Conservation (phyloP, 2,888 invertebrate species). For the Druceiella hillmani region DNA sequence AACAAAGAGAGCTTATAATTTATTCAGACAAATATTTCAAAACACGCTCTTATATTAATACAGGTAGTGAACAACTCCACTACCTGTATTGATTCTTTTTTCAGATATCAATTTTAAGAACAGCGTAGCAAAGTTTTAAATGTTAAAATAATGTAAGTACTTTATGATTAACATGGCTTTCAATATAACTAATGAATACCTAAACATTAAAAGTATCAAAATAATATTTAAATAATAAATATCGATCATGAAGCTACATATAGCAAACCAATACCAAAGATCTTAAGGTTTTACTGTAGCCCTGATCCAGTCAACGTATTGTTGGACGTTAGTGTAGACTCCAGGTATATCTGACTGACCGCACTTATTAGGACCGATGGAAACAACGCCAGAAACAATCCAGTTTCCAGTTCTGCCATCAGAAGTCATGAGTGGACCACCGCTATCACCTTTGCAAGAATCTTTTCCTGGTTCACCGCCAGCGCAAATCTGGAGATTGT, state of each 20-base stretch:
- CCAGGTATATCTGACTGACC: slow-evolving; percentile 51
- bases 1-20: too few species aligned
- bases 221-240: too few species aligned
- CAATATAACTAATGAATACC: too few species aligned
- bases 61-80: too few species aligned
- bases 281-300: slow-evolving; percentile 1
- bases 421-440: slow-evolving; percentile 48
- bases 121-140: too few species aligned
- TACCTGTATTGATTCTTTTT: too few species aligned
- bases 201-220: too few species aligned
- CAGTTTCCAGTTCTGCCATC: slow-evolving; percentile 30
- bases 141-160: too few species aligned
- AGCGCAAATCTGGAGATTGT: slow-evolving; percentile 44
- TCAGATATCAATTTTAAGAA: too few species aligned
- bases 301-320: slow-evolving; percentile 48
- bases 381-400: slow-evolving; percentile 48
- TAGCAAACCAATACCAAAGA: background rate
- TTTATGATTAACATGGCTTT: too few species aligned
- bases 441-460: slow-evolving; percentile 52
- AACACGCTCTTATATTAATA: too few species aligned
- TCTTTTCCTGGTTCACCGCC: slow-evolving; percentile 45
- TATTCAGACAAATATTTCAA: too few species aligned
- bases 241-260: slow-evolving; percentile 4
- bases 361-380: slow-evolving; percentile 52
- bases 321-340: slow-evolving; percentile 48